Conservation (phyloP, 1,140 invertebrate genomes). For the Elysia chlorotica region DNA sequence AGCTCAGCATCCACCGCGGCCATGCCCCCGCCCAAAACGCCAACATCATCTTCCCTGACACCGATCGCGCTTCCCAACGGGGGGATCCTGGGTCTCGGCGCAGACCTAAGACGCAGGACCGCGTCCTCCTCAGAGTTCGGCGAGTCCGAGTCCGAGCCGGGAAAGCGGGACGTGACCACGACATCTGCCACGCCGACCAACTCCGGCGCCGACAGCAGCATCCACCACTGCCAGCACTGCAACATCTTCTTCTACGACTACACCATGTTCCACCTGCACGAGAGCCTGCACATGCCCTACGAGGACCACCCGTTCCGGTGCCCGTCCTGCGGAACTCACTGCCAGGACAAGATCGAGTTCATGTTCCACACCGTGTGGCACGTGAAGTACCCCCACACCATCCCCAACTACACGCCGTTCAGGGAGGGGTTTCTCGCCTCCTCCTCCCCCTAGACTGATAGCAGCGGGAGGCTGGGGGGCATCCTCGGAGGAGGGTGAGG, state of each 20-base stretch:
- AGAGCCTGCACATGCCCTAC: constrained; percentile 52
- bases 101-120: too few species aligned
- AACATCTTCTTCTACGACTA: constrained; percentile 57
- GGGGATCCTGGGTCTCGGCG: too few species aligned
- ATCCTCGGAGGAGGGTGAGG: too few species aligned
- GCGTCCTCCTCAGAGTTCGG: too few species aligned
- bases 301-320: constrained; percentile 50
- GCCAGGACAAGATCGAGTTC: constrained; percentile 57
- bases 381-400: constrained; percentile 57
- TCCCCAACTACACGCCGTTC: constrained; percentile 57
- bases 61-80: too few species aligned
- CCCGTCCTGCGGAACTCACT: constrained; percentile 52
- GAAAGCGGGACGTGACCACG: constrained; percentile 45
- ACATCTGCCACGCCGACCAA: constrained; percentile 45
- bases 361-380: constrained; percentile 60
- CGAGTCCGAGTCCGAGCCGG: constrained; percentile 12
- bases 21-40: constrained; percentile 10
- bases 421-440: constrained; percentile 47
- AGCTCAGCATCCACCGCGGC: neutral
- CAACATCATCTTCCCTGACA: too few species aligned
- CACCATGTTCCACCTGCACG: constrained; percentile 57
- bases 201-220: constrained; percentile 47
- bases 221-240: constrained; percentile 56
- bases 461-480: too few species aligned
- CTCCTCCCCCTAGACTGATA: too few species aligned